phyloP scores from a whole-genome alignment of 35 echinoderm and acorn worm genomes.

The Patiria miniata region DNA sequence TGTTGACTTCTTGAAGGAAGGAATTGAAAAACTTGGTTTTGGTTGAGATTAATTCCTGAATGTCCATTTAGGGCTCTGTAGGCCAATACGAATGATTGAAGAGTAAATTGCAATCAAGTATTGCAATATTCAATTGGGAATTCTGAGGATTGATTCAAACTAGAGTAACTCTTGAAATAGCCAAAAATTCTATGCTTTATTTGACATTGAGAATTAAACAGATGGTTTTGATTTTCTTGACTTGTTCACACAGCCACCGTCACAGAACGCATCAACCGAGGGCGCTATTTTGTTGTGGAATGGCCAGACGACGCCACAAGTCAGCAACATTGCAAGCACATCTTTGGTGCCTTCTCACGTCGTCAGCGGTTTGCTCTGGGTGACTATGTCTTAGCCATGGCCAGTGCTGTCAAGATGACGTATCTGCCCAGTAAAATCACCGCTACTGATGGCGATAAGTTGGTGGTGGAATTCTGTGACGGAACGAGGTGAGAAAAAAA shows the following conservation, averaged over 20 bases:
- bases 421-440: constrained; percentile 72
- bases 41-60: no score
- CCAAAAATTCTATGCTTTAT: no score
- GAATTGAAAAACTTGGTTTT: no score
- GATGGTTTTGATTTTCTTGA: no score
- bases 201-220: no score
- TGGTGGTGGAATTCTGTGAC: constrained; percentile 88
- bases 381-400: constrained; percentile 88
- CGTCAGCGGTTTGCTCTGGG: constrained; percentile 79
- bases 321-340: constrained; percentile 71
- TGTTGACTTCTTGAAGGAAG: no score
- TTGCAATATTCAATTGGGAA: no score
- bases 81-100: no score
- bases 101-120: no score
- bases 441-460: constrained; percentile 49
- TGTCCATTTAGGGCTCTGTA: no score
- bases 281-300: constrained; percentile 65
- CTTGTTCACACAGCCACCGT: constrained; percentile 55
- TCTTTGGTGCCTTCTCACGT: constrained; percentile 89
- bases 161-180: no score
- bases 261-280: constrained; percentile 61
- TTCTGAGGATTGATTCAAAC: no score
- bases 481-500: constrained; percentile 69
- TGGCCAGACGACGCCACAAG: constrained; percentile 71
- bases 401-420: constrained; percentile 52